A percentile compares a stretch with the other conserved stretches of the same genome.
Conservation (phyloP, 2,113 vertebrate genomes). For the Podarcis cretensis region DNA sequence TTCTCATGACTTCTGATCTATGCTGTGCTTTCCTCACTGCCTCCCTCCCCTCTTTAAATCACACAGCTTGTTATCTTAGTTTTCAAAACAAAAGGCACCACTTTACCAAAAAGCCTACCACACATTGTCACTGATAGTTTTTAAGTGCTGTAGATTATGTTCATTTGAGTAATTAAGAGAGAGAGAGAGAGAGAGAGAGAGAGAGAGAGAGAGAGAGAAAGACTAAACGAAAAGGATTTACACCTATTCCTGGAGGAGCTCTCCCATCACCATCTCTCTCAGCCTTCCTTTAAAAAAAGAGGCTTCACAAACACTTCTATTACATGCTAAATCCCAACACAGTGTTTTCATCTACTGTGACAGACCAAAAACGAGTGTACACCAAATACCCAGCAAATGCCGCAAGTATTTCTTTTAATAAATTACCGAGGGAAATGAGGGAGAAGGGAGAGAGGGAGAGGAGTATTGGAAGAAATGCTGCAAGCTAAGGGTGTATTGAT, state of each 20-base stretch:
- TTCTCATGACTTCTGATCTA: neutral
- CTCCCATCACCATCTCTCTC: conserved; percentile 31
- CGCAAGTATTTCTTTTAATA: conserved; percentile 86
- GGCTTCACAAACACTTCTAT: conserved; percentile 45
- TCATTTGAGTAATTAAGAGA: conserved; percentile 1
- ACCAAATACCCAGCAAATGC: conserved; percentile 76
- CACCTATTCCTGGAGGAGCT: conserved; percentile 9
- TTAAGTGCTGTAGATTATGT: neutral
- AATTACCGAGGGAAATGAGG: conserved; percentile 69
- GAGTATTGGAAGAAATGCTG: conserved; percentile 62
- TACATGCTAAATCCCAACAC: conserved; percentile 42
- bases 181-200: neutral
- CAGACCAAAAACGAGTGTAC: conserved; percentile 78
- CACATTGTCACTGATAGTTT: conserved; percentile 7
- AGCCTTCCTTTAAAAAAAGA: neutral
- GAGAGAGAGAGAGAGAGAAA: neutral
- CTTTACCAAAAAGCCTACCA: conserved; percentile 19
- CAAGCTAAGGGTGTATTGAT: conserved; percentile 69
- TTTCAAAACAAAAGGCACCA: conserved; percentile 52
- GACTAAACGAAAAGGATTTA: neutral
- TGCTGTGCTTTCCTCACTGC: neutral
- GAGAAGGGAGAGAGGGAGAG: conserved; percentile 63
- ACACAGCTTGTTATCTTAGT: conserved; percentile 40
- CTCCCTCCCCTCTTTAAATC: neutral
- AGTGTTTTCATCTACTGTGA: conserved; percentile 81